Base-by-base conservation (phyloP, 1,140 invertebrate genomes). In the Odontomachus brunneus region DNA sequence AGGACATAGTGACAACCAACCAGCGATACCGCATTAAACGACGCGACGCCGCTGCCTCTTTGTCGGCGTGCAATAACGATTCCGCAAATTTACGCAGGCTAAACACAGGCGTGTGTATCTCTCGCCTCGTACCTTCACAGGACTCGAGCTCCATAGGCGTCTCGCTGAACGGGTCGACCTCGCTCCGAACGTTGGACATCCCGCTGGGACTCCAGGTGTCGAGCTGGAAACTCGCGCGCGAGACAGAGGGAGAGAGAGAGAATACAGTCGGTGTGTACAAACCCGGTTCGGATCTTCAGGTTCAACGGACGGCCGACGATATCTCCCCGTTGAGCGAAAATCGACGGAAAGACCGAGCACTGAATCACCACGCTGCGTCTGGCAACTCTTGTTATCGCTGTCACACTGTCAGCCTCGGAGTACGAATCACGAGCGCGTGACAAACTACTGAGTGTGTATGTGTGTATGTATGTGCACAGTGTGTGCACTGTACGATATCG, bases 111-210 rank as follows among this genome's bases (percentile, higher is more conserved):
- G n/a, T 38, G 69, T 17, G 49, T 9, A 24, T 22, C 49, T 14
- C 11, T 48, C n/a, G 26, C 60, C 48, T 65, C 15, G 33, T 89
- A 89, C 88, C 87, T 89, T 85, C 73, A 15, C 62, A 84, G 12
- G 55, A 33, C 7, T 88, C 87, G 4, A 62, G 84, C 17, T 92
- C 90, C 59, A 92, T 29, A 1, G 89, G 83, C 67, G 87, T 89
- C 44, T 92, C 91, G 51, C 86, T 91, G 74, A 93, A 92, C 19
- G 91, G 91, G 83, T 93, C 91, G 9, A 92, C 85, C 60, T 90
- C 88, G 44, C 82, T 69, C 11, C 86, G 53, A 33, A 86, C 87
- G 15, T 60, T 72, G 51, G 91, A 92, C 91, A 92, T 93, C 29
- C 59, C 83, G 55, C 59, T 19, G 33, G 55, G 2, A 1, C 19